Evolutionary conservation across 2,113 vertebrate genomes (phyloP).

Genomic region (Nesoenas mayeri): DNA sequence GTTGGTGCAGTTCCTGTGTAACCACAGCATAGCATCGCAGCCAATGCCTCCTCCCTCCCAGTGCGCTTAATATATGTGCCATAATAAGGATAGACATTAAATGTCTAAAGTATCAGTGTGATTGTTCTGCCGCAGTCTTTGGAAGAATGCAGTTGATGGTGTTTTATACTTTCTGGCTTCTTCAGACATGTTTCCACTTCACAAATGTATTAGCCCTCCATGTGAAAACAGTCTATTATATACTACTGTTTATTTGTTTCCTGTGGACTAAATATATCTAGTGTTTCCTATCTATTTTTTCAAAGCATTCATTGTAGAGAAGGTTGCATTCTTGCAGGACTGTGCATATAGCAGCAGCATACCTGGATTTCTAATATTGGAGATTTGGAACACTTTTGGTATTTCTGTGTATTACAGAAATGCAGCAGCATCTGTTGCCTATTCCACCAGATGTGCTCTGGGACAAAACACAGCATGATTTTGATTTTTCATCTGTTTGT

Average conservation of each 20-base stretch:
- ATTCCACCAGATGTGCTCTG: neutral
- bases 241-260: neutral
- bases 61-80: neutral
- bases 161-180: neutral
- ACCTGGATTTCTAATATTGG: neutral
- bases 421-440: neutral
- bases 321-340: neutral
- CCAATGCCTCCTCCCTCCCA: neutral
- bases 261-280: neutral
- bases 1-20: neutral
- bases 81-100: constrained; percentile 22
- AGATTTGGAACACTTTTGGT: neutral
- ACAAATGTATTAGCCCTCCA: neutral
- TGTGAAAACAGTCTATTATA: neutral
- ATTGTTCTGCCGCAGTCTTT: neutral
- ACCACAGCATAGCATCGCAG: rapidly evolving
- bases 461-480: neutral
- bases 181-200: neutral
- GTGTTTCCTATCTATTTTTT: neutral
- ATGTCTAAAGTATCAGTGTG: constrained; percentile 63
- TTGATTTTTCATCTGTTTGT: neutral
- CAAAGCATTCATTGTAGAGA: neutral
- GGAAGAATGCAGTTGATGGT: neutral
- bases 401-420: neutral
- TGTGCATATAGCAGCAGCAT: neutral